Base-by-base conservation (phyloP, 1,140 invertebrate genomes). In the Drosophila murphyi region DNA sequence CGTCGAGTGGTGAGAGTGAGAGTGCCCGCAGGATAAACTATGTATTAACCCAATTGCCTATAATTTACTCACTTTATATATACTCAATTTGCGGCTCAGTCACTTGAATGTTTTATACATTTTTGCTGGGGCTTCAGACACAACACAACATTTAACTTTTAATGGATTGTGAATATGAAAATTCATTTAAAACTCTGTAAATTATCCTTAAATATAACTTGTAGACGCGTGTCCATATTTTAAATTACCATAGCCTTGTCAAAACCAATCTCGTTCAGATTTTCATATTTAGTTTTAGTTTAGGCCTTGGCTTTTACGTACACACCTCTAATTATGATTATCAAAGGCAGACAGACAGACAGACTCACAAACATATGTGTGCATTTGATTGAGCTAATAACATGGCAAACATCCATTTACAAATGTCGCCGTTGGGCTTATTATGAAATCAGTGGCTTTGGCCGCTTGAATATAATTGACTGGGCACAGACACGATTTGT, bases 41-140 rank as follows among this genome's bases (percentile, higher is more conserved):
- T 75, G 8, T 56, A 67, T 72, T 72, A 54, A 60, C 43, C 61
- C 68, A 76, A 67, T 62, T 80, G 55, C 57, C 59, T 67, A 77
- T 80, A 79, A 78, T 71, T 62, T 41, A 55, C 32, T 8, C 51
- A 54, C 54, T 74, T 72, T 63, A 76, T 59, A 68, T 71, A 52
- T 51, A 32, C 65, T 82, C 67, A 65, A 76, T 69, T 82, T 76
- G 67, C 45, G 72, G 50, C 50, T 32, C 39, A 37, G 67, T 45
- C 41, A 50, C 63, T 55, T 68, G 50, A 60, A 52, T 70, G 57
- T 70, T 56, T 62, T 41, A 75, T 57, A 50, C 68, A 74, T 34
- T 48, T 69, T 63, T 37, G 48, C 37, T 55, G 59, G 59, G 8
- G 56, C 55, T 60, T 20, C 55, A 54, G 56, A n/a, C 39, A 43